These are phyloP conservation scores for Clarias magur DNA, from an alignment of 2,113 vertebrate genomes.

Conservation along the genomic window DNA sequence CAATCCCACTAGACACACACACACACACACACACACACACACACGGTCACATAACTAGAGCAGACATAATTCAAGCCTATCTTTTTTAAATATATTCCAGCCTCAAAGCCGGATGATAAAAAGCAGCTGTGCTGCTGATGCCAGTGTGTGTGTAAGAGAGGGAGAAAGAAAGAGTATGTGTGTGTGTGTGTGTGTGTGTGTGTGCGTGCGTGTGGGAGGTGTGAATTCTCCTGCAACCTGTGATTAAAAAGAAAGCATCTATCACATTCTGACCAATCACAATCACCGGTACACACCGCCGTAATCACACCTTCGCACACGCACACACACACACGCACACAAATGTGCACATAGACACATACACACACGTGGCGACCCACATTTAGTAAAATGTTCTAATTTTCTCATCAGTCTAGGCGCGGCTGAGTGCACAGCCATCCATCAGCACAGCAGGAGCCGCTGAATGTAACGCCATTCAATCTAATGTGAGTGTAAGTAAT, in stretches of 20 bases:
- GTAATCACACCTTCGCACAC: conserved; percentile 16
- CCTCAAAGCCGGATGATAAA: not conserved
- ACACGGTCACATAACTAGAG: conserved; percentile 22
- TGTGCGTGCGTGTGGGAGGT: not conserved
- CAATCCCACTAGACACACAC: not conserved
- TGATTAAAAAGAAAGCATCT: conserved; percentile 29
- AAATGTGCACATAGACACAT: not conserved
- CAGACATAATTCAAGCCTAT: not conserved
- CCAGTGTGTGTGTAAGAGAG: not conserved
- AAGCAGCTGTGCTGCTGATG: not conserved
- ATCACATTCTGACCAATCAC: conserved; percentile 19
- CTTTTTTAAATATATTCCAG: conserved; percentile 23
- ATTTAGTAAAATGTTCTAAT: conserved; percentile 48
- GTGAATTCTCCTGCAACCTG: not conserved
- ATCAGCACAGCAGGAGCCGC: conserved; percentile 35
- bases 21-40: conserved; percentile 1
- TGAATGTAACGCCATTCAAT: conserved; percentile 4
- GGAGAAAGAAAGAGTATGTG: not conserved
- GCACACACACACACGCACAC: not conserved
- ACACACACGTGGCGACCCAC: conserved; percentile 43
- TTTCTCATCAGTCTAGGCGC: conserved; percentile 62
- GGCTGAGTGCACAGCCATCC: conserved; percentile 9
- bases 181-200: conserved; percentile 7
- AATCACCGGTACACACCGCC: not conserved
- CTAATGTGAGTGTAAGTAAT: conserved; percentile 12